phyloP scores from a whole-genome alignment of 2,888 invertebrate species.

The Monochamus alternatus region DNA sequence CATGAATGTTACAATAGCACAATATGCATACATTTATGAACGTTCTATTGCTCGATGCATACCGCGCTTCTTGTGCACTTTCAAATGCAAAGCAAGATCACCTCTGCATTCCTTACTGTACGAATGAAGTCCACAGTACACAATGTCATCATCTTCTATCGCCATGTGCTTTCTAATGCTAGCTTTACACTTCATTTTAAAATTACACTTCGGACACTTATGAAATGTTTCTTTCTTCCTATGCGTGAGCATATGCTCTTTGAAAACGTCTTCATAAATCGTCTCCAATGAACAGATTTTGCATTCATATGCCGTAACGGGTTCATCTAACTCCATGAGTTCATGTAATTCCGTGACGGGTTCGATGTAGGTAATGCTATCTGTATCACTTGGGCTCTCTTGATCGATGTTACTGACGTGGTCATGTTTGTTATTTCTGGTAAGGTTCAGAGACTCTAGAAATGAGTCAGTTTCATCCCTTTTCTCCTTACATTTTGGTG shows the following conservation, averaged over 20 bases:
- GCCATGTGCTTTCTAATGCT: not conserved
- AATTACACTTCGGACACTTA: not conserved
- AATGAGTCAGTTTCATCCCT: too few species aligned
- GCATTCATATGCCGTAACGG: not conserved
- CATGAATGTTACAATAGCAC: not conserved
- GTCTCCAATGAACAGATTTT: not conserved
- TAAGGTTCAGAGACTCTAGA: too few species aligned
- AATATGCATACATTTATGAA: not conserved
- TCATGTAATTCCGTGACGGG: not conserved
- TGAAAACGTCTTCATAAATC: not conserved
- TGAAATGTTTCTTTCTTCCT: not conserved
- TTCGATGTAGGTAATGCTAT: not conserved
- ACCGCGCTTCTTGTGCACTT: not conserved
- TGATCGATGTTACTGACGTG: not conserved
- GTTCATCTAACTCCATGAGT: not conserved
- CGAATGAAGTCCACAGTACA: not conserved
- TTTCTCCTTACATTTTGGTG: too few species aligned
- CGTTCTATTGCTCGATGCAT: not conserved
- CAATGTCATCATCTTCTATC: not conserved
- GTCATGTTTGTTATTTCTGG: too few species aligned
- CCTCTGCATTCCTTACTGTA: not conserved
- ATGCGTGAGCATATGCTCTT: not conserved
- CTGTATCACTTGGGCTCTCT: not conserved
- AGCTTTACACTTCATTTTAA: not conserved
- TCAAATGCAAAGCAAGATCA: not conserved